Evolutionary conservation across 2,797 vertebrate genomes (phyloP).

Genomic region (Mus spretus): DNA sequence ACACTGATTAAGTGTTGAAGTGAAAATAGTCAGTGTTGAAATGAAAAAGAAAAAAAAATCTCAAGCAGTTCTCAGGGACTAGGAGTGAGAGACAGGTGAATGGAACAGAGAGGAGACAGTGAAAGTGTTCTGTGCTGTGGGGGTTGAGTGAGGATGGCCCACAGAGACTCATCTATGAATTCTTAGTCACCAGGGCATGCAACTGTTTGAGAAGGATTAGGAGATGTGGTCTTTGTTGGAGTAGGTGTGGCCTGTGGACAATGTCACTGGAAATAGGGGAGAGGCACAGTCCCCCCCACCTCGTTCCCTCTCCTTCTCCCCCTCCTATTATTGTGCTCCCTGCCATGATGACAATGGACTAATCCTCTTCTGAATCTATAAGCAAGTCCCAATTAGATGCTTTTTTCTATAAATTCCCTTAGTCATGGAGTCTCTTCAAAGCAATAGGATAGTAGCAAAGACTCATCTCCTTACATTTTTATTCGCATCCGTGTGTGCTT

Average conservation of each 20-base stretch:
- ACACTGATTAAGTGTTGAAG: constrained; percentile 16
- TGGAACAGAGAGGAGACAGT: background rate
- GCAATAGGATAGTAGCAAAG: background rate
- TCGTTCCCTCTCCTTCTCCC: too few species aligned
- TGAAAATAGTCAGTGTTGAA: background rate
- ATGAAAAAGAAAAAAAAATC: background rate
- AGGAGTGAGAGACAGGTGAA: background rate
- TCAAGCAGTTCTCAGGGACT: background rate
- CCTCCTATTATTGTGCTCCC: background rate
- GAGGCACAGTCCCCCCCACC: too few species aligned
- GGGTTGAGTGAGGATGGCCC: background rate
- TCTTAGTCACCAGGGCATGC: background rate
- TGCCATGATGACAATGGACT: too few species aligned
- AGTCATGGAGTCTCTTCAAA: background rate
- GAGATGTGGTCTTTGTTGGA: background rate
- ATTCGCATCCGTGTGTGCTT: background rate
- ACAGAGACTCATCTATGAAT: background rate
- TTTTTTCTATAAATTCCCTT: background rate
- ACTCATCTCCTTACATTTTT: background rate
- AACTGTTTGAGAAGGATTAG: background rate
- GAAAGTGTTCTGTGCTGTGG: background rate
- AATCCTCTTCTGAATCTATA: background rate
- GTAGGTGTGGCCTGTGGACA: background rate
- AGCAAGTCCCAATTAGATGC: background rate
- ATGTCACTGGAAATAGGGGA: background rate